Conservation (phyloP, 2,888 invertebrate species). For the Troilus luridus region DNA sequence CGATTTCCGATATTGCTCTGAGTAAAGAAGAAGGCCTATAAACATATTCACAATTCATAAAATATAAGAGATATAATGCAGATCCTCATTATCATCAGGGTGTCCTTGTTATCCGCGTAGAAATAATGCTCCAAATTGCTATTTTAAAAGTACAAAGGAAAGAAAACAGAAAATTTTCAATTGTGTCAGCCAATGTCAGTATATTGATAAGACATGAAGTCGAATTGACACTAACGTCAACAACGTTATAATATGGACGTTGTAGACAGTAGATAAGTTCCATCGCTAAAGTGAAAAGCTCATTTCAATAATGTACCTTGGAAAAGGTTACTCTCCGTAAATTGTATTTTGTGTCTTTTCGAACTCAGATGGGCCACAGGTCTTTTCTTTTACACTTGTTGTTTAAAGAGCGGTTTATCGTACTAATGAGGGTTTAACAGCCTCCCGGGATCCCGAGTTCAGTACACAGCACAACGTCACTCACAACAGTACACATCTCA, state of each 20-base stretch:
- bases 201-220: background rate
- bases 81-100: background rate
- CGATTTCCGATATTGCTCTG: too few relatives aligned
- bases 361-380: background rate
- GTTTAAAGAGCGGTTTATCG: too few relatives aligned
- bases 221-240: background rate
- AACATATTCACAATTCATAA: too few relatives aligned
- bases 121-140: fast-evolving
- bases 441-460: too few relatives aligned
- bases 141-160: background rate
- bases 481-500: too few relatives aligned
- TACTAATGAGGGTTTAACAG: too few relatives aligned
- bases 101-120: background rate
- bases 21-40: too few relatives aligned
- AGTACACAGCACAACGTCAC: too few relatives aligned
- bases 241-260: background rate
- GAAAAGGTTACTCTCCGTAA: background rate
- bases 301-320: background rate
- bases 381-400: background rate
- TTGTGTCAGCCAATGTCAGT: background rate
- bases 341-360: background rate
- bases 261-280: background rate
- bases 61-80: too few relatives aligned
- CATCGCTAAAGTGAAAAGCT: background rate
- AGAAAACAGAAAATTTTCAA: background rate